Base-by-base conservation (phyloP, 2,113 vertebrate genomes). In the Stegostoma tigrinum region DNA sequence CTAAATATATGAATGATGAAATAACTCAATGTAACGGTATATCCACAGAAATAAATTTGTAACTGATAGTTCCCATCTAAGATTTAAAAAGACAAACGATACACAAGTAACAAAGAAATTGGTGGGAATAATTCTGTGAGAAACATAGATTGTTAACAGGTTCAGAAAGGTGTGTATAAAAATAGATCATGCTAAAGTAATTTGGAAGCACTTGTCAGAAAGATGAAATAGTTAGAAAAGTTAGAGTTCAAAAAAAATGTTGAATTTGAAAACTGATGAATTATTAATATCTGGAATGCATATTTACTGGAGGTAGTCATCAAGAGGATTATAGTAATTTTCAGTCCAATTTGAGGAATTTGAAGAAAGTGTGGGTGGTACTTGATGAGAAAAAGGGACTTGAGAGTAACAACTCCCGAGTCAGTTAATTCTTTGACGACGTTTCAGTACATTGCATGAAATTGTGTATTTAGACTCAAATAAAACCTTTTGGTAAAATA, bases 251-350 rank as follows among this genome's bases (percentile, higher is more conserved):
- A 91, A 38, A 91, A n/a, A 64, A 93, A 5, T 90, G 24, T 21
- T 90, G 48, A 90, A 90, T 90, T 61, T 90, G 87, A 93, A 93
- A 93, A 93, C 38, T 38, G 30, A 75, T 93, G 15, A 8, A 93
- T 66, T 66, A 93, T 66, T 93, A 67, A 66, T 66, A 38, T 93
- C 61, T 38, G 7, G 66, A 93, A 67, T 67, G 17, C 19, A 93
- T 91, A 91, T 91, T 91, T n/a, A n/a, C 61, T 38, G 19, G 55
- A 91, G 55, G 34, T 93, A 93, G 10, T 24, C 34, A 38, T 10
- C 34, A 66, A 93, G 61, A 93, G 34, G 34, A n/a, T 66, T 17
- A 38, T 1, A 66, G 34, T 64, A 93, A 93, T 67, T 93, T 67
- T n/a, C 30, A 42, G 10, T 66, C 61, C 64, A 93, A 10, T 66